Conservation (phyloP, 2,888 invertebrate genomes). For the Tenthredo amoena region DNA sequence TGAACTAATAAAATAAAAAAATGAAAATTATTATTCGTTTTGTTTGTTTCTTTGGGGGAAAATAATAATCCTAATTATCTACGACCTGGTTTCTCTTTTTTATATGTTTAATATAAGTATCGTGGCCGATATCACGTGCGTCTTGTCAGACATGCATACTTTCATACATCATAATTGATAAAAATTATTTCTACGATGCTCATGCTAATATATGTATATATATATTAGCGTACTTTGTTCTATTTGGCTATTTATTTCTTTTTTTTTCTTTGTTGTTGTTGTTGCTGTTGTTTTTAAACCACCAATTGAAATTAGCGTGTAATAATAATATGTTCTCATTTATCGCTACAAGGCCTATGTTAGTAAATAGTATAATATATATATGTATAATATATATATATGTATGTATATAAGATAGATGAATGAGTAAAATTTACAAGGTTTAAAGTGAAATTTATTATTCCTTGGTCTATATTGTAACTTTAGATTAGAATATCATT, state of each 20-base stretch:
- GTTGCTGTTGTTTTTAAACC: not conserved
- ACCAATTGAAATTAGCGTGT: not conserved
- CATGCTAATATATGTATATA: not conserved
- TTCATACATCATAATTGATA: conserved; percentile 4
- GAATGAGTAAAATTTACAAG: conserved; percentile 31
- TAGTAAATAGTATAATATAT: not conserved
- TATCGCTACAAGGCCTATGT: conserved; percentile 35
- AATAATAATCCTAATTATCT: not conserved
- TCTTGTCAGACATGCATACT: conserved; percentile 3
- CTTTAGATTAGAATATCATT: conserved; percentile 28
- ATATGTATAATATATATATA: not conserved
- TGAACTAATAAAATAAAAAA: not conserved
- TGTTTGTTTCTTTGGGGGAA: not conserved
- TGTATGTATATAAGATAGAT: not conserved
- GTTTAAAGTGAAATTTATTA: conserved; percentile 19
- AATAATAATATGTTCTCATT: conserved; percentile 19
- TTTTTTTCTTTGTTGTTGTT: not conserved
- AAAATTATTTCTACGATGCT: conserved; percentile 1
- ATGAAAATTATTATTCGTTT: not conserved
- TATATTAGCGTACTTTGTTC: not conserved
- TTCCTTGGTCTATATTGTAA: conserved; percentile 34
- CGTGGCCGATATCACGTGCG: conserved; percentile 27
- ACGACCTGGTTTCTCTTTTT: not conserved
- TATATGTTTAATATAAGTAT: not conserved
- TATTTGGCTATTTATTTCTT: not conserved